Evolutionary conservation across 2,113 vertebrate genomes (phyloP), one percentile per base, ranked within the genome.

Genomic region (Spilogale gracilis): DNA sequence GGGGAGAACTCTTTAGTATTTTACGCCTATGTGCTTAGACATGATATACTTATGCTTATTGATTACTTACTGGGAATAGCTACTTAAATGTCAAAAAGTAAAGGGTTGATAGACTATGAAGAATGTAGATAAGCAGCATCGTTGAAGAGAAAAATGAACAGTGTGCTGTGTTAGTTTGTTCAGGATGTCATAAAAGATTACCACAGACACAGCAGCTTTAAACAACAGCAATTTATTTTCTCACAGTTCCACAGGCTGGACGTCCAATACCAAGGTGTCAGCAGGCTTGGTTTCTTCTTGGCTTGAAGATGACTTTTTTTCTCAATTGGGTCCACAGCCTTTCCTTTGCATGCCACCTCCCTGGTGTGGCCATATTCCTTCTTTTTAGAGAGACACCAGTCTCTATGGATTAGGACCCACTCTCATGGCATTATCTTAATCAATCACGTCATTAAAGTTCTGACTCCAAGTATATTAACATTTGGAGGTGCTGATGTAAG

Each of bases 1-100:
- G 86, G 43, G 21, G 27, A 89, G n/a, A 95, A 94, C 6, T 94
- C 74, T 88, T 81, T 95, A 92, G 84, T 84, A 90, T 6, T 56
- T 2, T 30, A 32, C n/a, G 9, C 4, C 73, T 65, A 27, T 1
- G 9, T 85, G 63, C 10, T 54, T 91, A 84, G 71, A 21, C 18
- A 93, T 82, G 14, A 65, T 85, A 14, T 94, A 65, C n/a, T 87
- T 91, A 60, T 67, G 61, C 38, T 91, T 95, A 89, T 14, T 82
- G 52, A 89, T 89, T 71, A 82, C 17, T 32, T 74, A 63, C 30
- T 18, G 2, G 27, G 74, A 85, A 88, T 17, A 91, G 60, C 18
- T 54, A 89, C 80, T 89, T 91, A 74, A 78, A 79, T 52, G 18
- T 27, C 76, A 74, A 85, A 88, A 63, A 38, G 0, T 32, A 27